A percentile compares a stretch with the other conserved stretches of the same genome.
phyloP scores from a whole-genome alignment of 1,140 invertebrate genomes.

The Macrobrachium nipponense region DNA sequence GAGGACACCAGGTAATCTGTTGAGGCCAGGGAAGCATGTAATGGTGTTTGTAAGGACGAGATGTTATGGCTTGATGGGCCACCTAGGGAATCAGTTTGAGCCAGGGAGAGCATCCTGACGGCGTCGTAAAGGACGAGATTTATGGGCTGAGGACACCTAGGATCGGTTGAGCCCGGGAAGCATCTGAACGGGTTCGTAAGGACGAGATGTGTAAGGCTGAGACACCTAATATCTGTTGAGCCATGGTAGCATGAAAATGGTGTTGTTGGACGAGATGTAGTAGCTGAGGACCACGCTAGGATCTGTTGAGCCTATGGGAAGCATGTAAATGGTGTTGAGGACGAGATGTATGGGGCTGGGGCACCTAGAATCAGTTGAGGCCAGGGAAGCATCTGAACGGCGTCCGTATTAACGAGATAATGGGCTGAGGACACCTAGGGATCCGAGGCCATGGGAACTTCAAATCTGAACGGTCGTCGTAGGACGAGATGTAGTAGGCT shows the following conservation, averaged over 20 bases:
- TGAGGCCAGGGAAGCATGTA: conserved; percentile 62
- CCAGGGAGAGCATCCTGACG: conserved; percentile 46
- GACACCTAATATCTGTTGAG: conserved; percentile 67
- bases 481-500: background rate
- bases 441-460: conserved; percentile 64
- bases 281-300: conserved; percentile 28
- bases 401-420: background rate
- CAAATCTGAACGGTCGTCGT: conserved; percentile 22
- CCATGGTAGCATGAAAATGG: conserved; percentile 43
- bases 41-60: background rate
- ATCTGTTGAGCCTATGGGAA: conserved; percentile 30
- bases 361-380: conserved; percentile 63
- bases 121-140: background rate
- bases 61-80: too few relatives aligned
- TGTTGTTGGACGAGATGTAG: background rate
- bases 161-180: conserved; percentile 65
- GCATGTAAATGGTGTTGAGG: background rate
- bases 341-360: background rate
- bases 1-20: conserved; percentile 51
- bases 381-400: conserved; percentile 46
- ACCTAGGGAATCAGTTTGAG: conserved; percentile 63
- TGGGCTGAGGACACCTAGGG: conserved; percentile 67
- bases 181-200: conserved; percentile 19
- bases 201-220: conserved; percentile 66
- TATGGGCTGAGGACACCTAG: conserved; percentile 67